A percentile compares a stretch with the other conserved stretches of the same genome.
Evolutionary conservation across 2,113 vertebrate genomes (phyloP).

Genomic region (Ramphastos sulfuratus): DNA sequence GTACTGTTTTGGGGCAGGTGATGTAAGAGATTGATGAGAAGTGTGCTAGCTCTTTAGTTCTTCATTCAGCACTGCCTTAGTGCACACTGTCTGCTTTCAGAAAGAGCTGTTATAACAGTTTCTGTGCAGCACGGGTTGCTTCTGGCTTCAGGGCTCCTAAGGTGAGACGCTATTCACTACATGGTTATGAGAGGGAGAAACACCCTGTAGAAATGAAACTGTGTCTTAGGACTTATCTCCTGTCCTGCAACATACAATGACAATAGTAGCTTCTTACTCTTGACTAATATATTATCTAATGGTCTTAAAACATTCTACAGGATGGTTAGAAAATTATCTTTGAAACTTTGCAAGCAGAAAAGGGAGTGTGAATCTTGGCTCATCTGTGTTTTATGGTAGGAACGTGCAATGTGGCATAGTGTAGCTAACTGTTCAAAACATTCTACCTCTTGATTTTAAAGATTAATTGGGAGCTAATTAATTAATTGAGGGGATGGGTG

Average conservation of each 20-base stretch:
- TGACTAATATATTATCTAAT: not conserved
- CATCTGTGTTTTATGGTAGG: not conserved
- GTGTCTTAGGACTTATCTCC: not conserved
- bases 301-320: not conserved
- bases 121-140: not conserved
- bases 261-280: not conserved
- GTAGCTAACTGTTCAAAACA: not conserved
- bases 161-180: not conserved
- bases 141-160: not conserved
- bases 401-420: not conserved
- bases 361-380: not conserved
- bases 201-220: not conserved
- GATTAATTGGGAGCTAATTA: not conserved
- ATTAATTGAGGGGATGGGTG: not conserved
- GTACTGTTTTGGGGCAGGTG: not conserved
- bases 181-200: not conserved
- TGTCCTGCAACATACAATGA: not conserved
- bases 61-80: not conserved
- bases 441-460: not conserved
- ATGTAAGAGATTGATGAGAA: not conserved
- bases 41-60: not conserved
- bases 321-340: not conserved
- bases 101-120: not conserved
- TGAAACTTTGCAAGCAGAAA: not conserved
- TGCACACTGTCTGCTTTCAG: not conserved